Evolutionary conservation across 2,888 invertebrate genomes (phyloP).

Genomic region (Apotomis turbidana): DNA sequence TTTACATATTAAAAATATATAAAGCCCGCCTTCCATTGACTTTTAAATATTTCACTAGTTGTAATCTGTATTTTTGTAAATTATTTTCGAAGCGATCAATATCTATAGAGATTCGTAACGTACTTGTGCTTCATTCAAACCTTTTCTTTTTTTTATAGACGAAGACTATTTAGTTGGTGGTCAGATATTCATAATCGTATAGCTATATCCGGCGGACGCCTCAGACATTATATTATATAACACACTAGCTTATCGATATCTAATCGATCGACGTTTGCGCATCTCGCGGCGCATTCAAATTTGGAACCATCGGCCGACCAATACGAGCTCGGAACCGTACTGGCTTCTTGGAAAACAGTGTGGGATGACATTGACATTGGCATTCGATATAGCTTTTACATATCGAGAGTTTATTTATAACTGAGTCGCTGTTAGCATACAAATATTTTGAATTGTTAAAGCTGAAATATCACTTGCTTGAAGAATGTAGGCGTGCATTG

Average conservation of each 20-base stretch:
- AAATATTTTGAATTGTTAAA: constrained; percentile 36
- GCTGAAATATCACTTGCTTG: constrained; percentile 6
- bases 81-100: background rate
- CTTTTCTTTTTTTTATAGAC: background rate
- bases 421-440: constrained; percentile 31
- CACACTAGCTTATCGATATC: constrained; percentile 68
- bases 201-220: constrained; percentile 69
- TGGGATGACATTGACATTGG: constrained; percentile 74
- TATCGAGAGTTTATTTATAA: constrained; percentile 39
- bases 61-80: no score
- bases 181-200: constrained; percentile 44
- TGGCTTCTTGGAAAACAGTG: constrained; percentile 58
- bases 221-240: constrained; percentile 52
- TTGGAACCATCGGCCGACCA: constrained; percentile 70
- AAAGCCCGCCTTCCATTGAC: background rate
- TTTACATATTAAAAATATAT: background rate
- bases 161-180: constrained; percentile 9
- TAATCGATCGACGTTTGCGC: constrained; percentile 75
- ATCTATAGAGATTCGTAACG: no score
- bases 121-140: background rate
- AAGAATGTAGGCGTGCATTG: constrained; percentile 1
- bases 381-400: constrained; percentile 40
- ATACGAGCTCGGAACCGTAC: constrained; percentile 63
- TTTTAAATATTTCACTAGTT: background rate
- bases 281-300: constrained; percentile 80